Conservation (phyloP, 2,113 vertebrate species). For the Malurus cyaneus region DNA sequence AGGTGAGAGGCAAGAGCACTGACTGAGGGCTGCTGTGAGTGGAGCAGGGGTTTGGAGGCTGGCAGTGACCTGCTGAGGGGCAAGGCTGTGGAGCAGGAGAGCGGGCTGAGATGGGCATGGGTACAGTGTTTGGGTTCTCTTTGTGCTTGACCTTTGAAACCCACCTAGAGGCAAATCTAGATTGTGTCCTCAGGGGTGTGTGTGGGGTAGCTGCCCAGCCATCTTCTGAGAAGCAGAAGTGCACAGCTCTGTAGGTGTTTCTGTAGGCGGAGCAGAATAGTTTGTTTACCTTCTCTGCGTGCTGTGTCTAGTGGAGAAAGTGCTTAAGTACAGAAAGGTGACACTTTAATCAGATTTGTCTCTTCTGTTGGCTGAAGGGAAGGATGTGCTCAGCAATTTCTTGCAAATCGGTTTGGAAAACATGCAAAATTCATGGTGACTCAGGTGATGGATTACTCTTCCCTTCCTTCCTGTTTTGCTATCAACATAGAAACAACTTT, state of each 20-base stretch:
- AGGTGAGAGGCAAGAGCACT: fast-evolving
- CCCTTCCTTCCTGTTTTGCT: not conserved
- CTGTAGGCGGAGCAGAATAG: not conserved
- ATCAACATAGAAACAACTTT: not conserved
- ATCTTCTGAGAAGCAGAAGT: not conserved
- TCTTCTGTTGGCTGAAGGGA: not conserved
- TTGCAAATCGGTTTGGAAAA: not conserved
- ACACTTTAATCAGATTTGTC: not conserved
- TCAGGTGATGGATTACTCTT: not conserved
- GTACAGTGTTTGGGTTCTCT: not conserved
- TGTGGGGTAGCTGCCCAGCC: not conserved
- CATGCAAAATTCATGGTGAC: not conserved
- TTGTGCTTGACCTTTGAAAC: not conserved
- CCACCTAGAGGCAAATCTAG: fast-evolving
- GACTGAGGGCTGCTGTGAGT: not conserved
- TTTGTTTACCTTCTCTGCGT: not conserved
- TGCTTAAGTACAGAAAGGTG: not conserved
- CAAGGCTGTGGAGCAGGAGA: not conserved
- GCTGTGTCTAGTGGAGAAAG: not conserved
- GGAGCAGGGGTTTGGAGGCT: not conserved
- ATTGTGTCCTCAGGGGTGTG: not conserved
- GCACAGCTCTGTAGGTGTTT: fast-evolving
- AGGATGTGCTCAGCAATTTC: not conserved
- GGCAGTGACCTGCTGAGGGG: not conserved
- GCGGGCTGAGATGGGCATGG: fast-evolving